Evolutionary conservation across 2,888 invertebrate genomes (phyloP).

Genomic region (Campoletis raptor): DNA sequence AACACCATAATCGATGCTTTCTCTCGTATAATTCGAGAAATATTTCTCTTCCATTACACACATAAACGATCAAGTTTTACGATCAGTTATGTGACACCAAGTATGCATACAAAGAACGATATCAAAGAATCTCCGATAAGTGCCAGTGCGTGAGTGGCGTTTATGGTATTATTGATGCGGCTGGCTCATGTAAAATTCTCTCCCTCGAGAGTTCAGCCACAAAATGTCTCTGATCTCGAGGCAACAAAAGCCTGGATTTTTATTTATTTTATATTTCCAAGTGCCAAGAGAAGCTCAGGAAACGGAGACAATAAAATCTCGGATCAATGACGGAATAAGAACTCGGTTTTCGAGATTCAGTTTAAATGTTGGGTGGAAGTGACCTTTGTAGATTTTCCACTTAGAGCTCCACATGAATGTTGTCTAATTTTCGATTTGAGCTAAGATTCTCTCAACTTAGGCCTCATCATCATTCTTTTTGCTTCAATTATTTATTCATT

Average conservation of each 20-base stretch:
- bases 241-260: not conserved
- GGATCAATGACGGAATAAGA: not conserved
- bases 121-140: not conserved
- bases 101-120: not conserved
- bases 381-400: no score
- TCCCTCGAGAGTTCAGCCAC: not conserved
- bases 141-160: not conserved
- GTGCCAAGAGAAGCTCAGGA: not conserved
- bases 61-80: conserved; percentile 3
- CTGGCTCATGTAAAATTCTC: not conserved
- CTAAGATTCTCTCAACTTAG: not conserved
- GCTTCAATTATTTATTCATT: no score
- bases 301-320: not conserved
- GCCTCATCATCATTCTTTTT: not conserved
- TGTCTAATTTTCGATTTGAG: not conserved
- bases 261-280: not conserved
- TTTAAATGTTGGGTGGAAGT: no score
- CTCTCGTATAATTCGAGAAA: not conserved
- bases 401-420: not conserved
- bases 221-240: not conserved
- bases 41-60: not conserved
- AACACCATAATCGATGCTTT: not conserved
- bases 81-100: not conserved
- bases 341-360: not conserved
- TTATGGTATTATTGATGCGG: conserved; percentile 3